These are phyloP conservation scores for Ochlodes sylvanus DNA, from an alignment of 2,888 invertebrate genomes.

Conservation along the genomic window DNA sequence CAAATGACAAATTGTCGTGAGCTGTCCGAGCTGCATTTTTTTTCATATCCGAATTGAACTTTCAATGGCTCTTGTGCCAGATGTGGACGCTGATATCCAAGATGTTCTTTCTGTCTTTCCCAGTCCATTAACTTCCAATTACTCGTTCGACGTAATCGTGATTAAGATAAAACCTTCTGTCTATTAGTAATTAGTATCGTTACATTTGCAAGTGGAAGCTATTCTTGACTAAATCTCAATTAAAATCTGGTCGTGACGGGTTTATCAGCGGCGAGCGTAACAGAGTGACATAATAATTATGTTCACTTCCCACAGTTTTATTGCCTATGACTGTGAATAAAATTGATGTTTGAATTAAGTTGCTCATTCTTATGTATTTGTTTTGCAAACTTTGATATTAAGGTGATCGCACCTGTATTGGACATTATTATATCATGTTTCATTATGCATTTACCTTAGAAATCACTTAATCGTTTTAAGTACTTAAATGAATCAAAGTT, in stretches of 20 bases:
- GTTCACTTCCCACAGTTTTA: conserved; percentile 34
- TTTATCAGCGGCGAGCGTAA: conserved; percentile 35
- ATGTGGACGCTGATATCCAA: neutral
- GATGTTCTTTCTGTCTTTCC: conserved; percentile 7
- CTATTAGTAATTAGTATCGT: conserved; percentile 42
- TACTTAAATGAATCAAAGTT: too few relatives aligned
- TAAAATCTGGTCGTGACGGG: conserved; percentile 40
- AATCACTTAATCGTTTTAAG: too few relatives aligned
- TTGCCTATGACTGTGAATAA: conserved; percentile 1
- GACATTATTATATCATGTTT: neutral
- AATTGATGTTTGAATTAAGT: conserved; percentile 11
- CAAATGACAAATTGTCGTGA: too few relatives aligned
- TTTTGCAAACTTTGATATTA: neutral
- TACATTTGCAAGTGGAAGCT: conserved; percentile 36
- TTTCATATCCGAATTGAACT: neutral
- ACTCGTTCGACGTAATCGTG: conserved; percentile 44
- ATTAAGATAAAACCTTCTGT: conserved; percentile 45
- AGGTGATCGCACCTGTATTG: neutral
- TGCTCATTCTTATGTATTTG: neutral
- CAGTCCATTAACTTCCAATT: conserved; percentile 41
- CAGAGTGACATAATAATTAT: conserved; percentile 35
- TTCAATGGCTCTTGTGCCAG: too few relatives aligned
- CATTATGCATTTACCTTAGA: neutral
- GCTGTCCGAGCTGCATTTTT: neutral
- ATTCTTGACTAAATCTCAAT: conserved; percentile 44